Evolutionary conservation across 2,113 vertebrate species (phyloP), one percentile per base, ranked within the genome.

Genomic region (Egretta garzetta): DNA sequence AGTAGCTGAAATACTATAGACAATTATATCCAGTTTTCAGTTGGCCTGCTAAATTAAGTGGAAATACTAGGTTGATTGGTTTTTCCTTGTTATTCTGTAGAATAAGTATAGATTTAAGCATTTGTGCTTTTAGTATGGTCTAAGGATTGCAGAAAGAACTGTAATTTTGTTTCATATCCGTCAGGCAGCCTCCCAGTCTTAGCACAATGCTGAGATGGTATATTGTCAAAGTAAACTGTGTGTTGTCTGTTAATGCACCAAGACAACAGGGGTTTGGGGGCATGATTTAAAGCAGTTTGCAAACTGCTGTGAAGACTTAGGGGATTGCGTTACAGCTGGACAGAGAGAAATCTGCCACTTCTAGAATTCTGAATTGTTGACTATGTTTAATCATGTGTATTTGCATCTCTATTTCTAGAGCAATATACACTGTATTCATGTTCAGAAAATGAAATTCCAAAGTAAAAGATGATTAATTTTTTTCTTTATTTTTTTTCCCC

Each of bases 211-310:
- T 41, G 20, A 39, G n/a, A 28, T 64, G 30, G 30, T 56, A 20
- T n/a, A 47, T 63, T 60, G 28, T 72, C n/a, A 62, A 43, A 77
- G 55, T 8, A 15, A 64, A 41, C 30, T 1, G 0, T 33, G 6
- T 45, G 10, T 50, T 74, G 10, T 37, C 26, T 88, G 37, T 64
- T 43, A 56, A 1, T 74, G 50, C 33, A 41, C 35, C 20, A 63
- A 10, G 9, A 37, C 8, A 11, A 35, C 10, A 2, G 12, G 3
- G 0, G 0, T 3, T 45, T 47, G 41, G 10, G 35, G 7, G 7
- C 2, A 4, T 41, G 26, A 47, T 64, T 75, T 94, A 55, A 49
- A 77, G 45, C 37, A n/a, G 39, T 33, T 59, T 55, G 23, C 24
- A 47, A 39, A 66, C 43, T 77, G 39, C 58, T 43, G 8, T 41